Evolutionary conservation across 1,140 invertebrate species (phyloP).

Genomic region (Prorops nasuta): DNA sequence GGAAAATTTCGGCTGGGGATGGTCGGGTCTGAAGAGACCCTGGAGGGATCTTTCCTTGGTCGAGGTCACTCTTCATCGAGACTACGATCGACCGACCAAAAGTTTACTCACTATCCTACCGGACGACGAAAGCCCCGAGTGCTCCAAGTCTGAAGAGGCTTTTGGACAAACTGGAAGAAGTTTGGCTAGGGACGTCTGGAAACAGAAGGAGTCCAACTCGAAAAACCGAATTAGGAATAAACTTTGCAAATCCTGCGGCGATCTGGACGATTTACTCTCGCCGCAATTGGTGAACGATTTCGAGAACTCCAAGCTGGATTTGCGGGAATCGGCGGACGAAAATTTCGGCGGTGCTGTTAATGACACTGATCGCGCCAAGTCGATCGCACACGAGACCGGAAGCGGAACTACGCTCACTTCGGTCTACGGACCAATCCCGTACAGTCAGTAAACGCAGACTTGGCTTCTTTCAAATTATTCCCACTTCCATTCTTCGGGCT

Average conservation of each 20-base stretch:
- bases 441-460: conserved; percentile 57
- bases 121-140: background rate
- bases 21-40: too few relatives aligned
- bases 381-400: conserved; percentile 23
- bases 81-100: conserved; percentile 15
- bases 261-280: conserved; percentile 36
- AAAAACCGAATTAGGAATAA: too few relatives aligned
- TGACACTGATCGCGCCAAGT: conserved; percentile 32
- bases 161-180: background rate
- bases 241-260: conserved; percentile 31
- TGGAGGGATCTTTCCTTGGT: too few relatives aligned
- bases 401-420: conserved; percentile 56
- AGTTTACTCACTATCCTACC: background rate
- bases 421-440: conserved; percentile 63
- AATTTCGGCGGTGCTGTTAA: conserved; percentile 10
- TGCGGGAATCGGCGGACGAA: conserved; percentile 13
- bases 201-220: too few relatives aligned
- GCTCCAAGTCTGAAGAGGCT: too few relatives aligned
- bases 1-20: too few relatives aligned
- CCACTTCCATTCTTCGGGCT: too few relatives aligned
- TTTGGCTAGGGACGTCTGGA: background rate
- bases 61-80: conserved; percentile 25
- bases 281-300: conserved; percentile 44
- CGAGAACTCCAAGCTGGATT: conserved; percentile 35
- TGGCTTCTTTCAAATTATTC: conserved; percentile 22